Conservation (phyloP, 2,888 invertebrate genomes). For the Agonopterix subpropinquella region DNA sequence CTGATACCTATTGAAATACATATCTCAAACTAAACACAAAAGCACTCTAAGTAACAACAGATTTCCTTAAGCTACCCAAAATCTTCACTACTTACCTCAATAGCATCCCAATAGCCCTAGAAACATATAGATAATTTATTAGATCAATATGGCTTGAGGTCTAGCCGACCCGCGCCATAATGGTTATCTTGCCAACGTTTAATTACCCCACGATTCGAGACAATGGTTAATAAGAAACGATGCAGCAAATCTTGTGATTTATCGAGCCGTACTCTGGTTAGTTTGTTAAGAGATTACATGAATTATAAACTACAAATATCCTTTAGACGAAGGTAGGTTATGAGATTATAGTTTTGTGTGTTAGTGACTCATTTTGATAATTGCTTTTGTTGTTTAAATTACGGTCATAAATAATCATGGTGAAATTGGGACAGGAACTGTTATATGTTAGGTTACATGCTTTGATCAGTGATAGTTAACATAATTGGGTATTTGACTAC, state of each 20-base stretch:
- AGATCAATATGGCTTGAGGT: conserved; percentile 64
- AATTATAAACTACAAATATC: conserved; percentile 44
- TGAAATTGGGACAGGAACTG: too few species aligned
- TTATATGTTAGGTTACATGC: too few species aligned
- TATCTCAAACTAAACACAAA: too few species aligned
- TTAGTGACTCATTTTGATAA: too few species aligned
- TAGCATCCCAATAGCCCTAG: conserved; percentile 52
- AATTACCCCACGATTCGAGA: conserved; percentile 63
- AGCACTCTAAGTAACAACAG: too few species aligned
- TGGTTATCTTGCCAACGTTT: conserved; percentile 61
- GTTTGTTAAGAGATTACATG: conserved; percentile 53
- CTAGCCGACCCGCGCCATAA: conserved; percentile 47
- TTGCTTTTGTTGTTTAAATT: too few species aligned
- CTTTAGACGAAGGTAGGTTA: conserved; percentile 32
- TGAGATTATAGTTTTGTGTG: too few species aligned
- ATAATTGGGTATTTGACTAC: too few species aligned
- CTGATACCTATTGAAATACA: too few species aligned
- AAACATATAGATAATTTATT: conserved; percentile 61
- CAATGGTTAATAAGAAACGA: conserved; percentile 72
- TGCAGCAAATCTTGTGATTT: conserved; percentile 61
- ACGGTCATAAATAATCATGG: too few species aligned
- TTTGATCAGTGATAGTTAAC: too few species aligned
- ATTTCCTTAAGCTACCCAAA: conserved; percentile 1
- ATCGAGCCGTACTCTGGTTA: conserved; percentile 46
- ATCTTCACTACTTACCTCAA: conserved; percentile 37